Percentiles rank a stretch among this genome's conserved stretches.
Conservation (phyloP, 2,888 invertebrate species). For the Neoascia interrupta region DNA sequence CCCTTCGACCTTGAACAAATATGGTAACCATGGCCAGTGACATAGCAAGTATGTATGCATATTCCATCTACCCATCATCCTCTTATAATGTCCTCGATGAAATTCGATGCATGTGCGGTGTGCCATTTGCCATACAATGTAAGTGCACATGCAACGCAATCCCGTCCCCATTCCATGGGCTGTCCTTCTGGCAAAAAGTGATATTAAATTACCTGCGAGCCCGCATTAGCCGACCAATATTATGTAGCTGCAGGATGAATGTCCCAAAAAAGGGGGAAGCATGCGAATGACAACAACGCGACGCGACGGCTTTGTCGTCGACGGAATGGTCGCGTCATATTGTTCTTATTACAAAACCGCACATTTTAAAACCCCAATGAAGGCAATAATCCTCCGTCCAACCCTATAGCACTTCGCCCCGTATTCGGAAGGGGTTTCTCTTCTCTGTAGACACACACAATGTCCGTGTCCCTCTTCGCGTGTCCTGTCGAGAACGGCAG, state of each 20-base stretch:
- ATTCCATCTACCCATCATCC: no score
- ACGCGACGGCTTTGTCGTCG: conserved; percentile 28
- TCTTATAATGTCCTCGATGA: conserved; percentile 43
- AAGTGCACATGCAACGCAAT: conserved; percentile 46
- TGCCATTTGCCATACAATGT: neutral
- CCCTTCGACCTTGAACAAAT: conserved; percentile 50
- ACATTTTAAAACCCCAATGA: conserved; percentile 67
- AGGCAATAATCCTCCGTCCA: conserved; percentile 63
- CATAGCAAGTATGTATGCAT: no score
- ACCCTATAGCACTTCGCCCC: no score
- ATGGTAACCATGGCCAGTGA: conserved; percentile 8
- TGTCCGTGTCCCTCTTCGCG: neutral
- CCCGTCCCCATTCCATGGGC: conserved; percentile 4
- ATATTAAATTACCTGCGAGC: conserved; percentile 58
- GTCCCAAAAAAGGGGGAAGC: conserved; percentile 31
- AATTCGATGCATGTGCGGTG: conserved; percentile 49
- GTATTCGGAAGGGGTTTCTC: no score
- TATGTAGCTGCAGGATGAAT: conserved; percentile 18
- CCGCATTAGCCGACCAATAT: conserved; percentile 54
- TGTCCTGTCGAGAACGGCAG: conserved; percentile 51
- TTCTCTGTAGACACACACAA: no score
- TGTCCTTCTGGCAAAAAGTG: conserved; percentile 9
- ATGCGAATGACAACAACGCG: conserved; percentile 44
- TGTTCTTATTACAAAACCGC: conserved; percentile 69
- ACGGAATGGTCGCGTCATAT: conserved; percentile 55